Base-by-base conservation (phyloP, 2,888 invertebrate species). In the Capitulum mitella region DNA sequence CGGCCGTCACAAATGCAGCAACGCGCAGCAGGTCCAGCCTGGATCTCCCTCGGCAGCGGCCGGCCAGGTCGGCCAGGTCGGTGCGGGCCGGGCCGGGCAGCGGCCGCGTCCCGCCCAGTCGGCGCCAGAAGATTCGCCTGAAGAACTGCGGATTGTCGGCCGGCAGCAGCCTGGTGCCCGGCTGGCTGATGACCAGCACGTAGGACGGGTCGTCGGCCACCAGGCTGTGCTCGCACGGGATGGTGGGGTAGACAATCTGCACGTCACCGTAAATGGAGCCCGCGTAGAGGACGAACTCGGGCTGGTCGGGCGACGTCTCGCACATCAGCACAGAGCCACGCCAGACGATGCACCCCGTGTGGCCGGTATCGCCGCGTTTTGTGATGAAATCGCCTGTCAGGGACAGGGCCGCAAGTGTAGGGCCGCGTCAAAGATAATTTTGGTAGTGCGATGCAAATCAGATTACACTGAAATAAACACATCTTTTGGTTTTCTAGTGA, bases 61-160 rank as follows among this genome's bases (percentile, higher is more conserved):
- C 37, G n/a, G n/a, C n/a, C n/a, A n/a, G n/a, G n/a, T n/a, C n/a
- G 8, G 1, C 58, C 58, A 22, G 19, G 6, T 54, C 16, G 6
- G 0, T 16, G 51, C 51, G 22, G 22, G 29, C 10, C 6, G 5
- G 0, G 8, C 10, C 58, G 10, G 29, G 10, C 8, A 12, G 12
- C 10, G 6, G 12, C n/a, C 6, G 58, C 10, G 8, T 29, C n/a
- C 3, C 19, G 29, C 10, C 58, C 6, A 8, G 8, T 29, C 37
- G n/a, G 22, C 37, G 22, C 6, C 3, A 22, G 1, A 10, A 32
- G 3, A 29, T 37, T 70, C 6, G 37, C 70, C 16, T 70, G 70
- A 70, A 70, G 70, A 70, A 70, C 16, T 70, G 70, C 37, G 70
- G 70, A 22, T 70, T 37, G 70, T 70, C 70, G 37, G 70, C 37